Base-by-base conservation (phyloP, 2,113 vertebrate species). In the Hippoglossus stenolepis region DNA sequence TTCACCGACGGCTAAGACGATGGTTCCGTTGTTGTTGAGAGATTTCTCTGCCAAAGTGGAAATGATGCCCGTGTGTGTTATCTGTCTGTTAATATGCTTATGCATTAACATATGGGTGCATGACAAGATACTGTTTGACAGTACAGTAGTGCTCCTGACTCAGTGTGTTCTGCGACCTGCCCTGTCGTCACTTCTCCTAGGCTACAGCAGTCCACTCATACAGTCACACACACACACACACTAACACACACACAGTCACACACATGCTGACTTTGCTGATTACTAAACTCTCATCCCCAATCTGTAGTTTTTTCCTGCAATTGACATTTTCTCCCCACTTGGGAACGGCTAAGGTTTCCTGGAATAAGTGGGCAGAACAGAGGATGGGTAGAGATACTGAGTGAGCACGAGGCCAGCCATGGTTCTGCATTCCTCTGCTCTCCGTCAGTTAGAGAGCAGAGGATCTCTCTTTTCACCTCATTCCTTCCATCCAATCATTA, bases 261-360 rank as follows among this genome's bases (percentile, higher is more conserved):
- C 49, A 38, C 57, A 63, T 23, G 43, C 51, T 54, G 51, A 54
- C 20, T 54, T 8, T 54, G 51, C 73, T 86, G 83, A 87, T 86
- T 83, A 81, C 79, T 81, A 2, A 23, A 57, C 78, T 80, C 67
- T 82, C 75, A 77, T 92, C 81, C 85, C 73, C 24, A 43, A 80
- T 75, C 83, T 77, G 1, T 0, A 62, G 59, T 71, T 35, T 65
- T 51, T n/a, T 7, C 77, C 78, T 54, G 68, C 75, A 68, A 84
- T 82, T 90, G 80, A 88, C 87, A 75, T 87, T 86, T 85, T 88
- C 47, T 64, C 77, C 69, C 49, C 57, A 66, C 80, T 87, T 72
- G 56, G 75, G 82, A 75, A 76, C 71, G 74, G 79, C 83, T 90
- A 26, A 73, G 71, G 84, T 91, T 92, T 91, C 89, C 75, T 56